Conservation (phyloP, 2,113 vertebrate species). For the Cricetomys ansorgei region DNA sequence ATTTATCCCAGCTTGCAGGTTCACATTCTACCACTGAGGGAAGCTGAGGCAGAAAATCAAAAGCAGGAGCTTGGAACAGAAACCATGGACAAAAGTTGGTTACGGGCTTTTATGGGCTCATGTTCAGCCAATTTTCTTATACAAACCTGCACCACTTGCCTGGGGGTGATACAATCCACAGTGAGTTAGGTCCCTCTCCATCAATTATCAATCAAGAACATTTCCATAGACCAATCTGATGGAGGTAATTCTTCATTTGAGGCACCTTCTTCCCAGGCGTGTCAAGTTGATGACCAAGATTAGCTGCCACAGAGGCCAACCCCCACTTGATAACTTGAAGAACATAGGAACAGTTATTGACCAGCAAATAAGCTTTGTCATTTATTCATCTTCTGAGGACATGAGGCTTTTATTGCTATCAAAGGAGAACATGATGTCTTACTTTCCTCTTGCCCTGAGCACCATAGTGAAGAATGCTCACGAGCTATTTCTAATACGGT, state of each 20-base stretch:
- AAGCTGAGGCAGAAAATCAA: background rate
- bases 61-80: background rate
- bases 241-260: background rate
- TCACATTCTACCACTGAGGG: background rate
- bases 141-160: background rate
- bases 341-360: constrained; percentile 70
- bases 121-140: background rate
- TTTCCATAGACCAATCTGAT: background rate
- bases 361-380: constrained; percentile 78
- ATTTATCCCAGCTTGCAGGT: background rate
- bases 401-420: constrained; percentile 73
- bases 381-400: constrained; percentile 77
- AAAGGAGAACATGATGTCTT: constrained; percentile 82
- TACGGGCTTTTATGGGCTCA: background rate
- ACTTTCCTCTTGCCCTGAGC: constrained; percentile 71
- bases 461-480: constrained; percentile 79
- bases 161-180: background rate
- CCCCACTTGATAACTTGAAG: constrained; percentile 73
- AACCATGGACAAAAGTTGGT: background rate
- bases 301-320: background rate
- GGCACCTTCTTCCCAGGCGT: background rate
- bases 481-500: constrained; percentile 75
- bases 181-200: background rate
- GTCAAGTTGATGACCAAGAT: background rate
- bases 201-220: background rate